Evolutionary conservation across 2,113 vertebrate genomes (phyloP).

Genomic region (Poecile atricapillus): DNA sequence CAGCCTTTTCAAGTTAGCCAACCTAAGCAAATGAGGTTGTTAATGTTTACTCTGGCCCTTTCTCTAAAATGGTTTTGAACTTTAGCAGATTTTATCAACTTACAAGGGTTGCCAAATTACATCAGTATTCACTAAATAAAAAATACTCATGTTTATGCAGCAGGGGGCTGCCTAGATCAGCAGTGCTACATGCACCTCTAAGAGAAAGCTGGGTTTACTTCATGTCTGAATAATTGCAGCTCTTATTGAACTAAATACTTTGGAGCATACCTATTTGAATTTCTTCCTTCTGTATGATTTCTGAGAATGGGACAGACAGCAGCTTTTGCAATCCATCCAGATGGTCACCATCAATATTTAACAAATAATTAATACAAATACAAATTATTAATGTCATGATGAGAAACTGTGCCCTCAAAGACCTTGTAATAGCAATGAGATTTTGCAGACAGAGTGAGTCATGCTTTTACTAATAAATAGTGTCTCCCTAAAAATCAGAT

Average conservation of each 20-base stretch:
- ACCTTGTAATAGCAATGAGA: background rate
- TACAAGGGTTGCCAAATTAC: slow-evolving; percentile 43
- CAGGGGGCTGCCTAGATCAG: background rate
- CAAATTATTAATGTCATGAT: slow-evolving; percentile 28
- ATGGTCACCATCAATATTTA: background rate
- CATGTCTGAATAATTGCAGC: background rate
- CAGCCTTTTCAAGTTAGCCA: slow-evolving; percentile 67
- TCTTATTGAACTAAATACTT: background rate
- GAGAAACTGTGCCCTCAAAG: slow-evolving; percentile 6
- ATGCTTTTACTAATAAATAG: background rate
- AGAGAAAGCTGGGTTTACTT: background rate
- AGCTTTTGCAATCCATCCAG: background rate
- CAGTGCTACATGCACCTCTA: background rate
- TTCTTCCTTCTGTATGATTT: background rate
- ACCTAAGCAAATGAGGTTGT: slow-evolving; percentile 63
- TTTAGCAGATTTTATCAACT: slow-evolving; percentile 53
- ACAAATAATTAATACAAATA: slow-evolving; percentile 32
- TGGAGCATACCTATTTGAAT: background rate
- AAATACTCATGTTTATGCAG: background rate
- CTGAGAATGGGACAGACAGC: background rate
- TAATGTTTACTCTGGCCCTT: slow-evolving; percentile 73
- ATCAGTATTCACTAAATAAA: slow-evolving; percentile 36
- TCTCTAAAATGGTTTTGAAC: slow-evolving; percentile 66
- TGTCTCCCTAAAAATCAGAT: background rate
- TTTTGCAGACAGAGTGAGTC: background rate